A percentile compares a stretch with the other conserved stretches of the same genome.
phyloP scores from a whole-genome alignment of 2,888 invertebrate genomes.

The Callinectes sapidus region DNA sequence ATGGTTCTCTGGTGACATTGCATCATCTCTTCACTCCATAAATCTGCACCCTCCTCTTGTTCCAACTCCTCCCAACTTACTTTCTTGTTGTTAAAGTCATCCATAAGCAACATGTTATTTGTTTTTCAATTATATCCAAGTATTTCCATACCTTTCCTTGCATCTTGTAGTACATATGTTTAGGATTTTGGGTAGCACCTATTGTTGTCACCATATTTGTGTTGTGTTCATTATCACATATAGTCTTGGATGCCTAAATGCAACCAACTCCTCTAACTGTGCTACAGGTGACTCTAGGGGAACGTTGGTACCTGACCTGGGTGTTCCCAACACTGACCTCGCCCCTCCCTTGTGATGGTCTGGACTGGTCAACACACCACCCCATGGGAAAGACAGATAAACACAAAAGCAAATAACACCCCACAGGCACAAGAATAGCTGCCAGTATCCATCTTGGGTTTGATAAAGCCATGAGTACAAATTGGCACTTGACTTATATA shows the following conservation, averaged over 20 bases:
- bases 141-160: too few relatives aligned
- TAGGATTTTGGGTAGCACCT: too few relatives aligned
- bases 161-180: too few relatives aligned
- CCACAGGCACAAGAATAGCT: not conserved
- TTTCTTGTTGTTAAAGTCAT: too few relatives aligned
- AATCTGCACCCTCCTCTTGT: too few relatives aligned
- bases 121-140: too few relatives aligned
- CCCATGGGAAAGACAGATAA: not conserved
- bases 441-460: not conserved
- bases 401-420: conserved; percentile 31
- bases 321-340: conserved; percentile 84
- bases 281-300: conserved; percentile 66
- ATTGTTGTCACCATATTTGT: not conserved
- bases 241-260: not conserved
- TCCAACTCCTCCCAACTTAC: too few relatives aligned
- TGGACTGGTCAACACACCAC: conserved; percentile 36
- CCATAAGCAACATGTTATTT: too few relatives aligned
- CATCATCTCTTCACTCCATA: too few relatives aligned
- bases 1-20: too few relatives aligned
- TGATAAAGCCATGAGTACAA: not conserved
- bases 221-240: not conserved
- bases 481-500: not conserved
- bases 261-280: not conserved
- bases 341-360: conserved; percentile 37
- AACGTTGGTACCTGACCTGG: conserved; percentile 87